A percentile compares a stretch with the other conserved stretches of the same genome.
Evolutionary conservation across 1,140 invertebrate genomes (phyloP).

Genomic region (Varroa destructor): DNA sequence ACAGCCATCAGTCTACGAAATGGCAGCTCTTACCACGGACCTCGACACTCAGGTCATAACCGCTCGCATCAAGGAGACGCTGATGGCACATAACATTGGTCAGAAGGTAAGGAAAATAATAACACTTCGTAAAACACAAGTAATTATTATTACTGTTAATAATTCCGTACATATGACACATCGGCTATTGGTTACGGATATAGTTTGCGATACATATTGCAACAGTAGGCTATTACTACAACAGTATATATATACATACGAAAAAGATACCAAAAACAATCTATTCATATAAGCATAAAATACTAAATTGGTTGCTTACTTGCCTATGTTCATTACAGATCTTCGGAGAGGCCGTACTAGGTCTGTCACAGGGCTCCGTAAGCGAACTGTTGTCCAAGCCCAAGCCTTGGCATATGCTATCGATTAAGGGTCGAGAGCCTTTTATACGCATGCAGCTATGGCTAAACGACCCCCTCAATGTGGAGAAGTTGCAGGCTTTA

Average conservation of each 20-base stretch:
- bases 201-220: not conserved
- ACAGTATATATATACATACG: not conserved
- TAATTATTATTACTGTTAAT: not conserved
- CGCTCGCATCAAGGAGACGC: slow-evolving; percentile 88
- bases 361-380: slow-evolving; percentile 88
- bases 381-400: slow-evolving; percentile 92
- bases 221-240: not conserved
- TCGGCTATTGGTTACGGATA: not conserved
- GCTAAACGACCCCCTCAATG: slow-evolving; percentile 83
- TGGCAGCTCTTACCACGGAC: slow-evolving; percentile 88
- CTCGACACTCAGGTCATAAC: slow-evolving; percentile 91
- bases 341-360: slow-evolving; percentile 89
- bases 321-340: slow-evolving; percentile 47
- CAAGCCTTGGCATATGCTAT: slow-evolving; percentile 97
- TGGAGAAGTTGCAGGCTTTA: slow-evolving; percentile 65
- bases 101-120: slow-evolving; percentile 57
- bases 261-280: not conserved
- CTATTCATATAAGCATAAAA: not conserved
- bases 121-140: slow-evolving; percentile 22
- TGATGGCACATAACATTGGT: slow-evolving; percentile 90
- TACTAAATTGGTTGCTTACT: no score
- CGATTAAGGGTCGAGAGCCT: slow-evolving; percentile 91
- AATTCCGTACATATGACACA: slow-evolving; percentile 22
- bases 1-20: slow-evolving; percentile 67
- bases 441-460: slow-evolving; percentile 97